These are phyloP conservation scores for Icerya purchasi DNA, from an alignment of 2,888 invertebrate genomes.

Conservation along the genomic window DNA sequence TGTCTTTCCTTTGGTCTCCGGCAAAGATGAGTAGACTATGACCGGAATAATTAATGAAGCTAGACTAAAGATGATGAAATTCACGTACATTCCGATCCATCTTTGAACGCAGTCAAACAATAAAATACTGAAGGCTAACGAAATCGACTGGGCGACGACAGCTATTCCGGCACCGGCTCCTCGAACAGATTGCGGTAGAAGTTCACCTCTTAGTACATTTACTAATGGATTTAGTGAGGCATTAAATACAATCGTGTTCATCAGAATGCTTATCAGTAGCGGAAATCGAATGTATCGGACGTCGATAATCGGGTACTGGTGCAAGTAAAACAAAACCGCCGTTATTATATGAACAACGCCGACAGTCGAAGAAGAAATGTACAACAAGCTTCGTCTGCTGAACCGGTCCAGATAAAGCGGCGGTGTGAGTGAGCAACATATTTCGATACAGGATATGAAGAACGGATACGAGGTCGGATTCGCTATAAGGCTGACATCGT, in stretches of 20 bases:
- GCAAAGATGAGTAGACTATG: constrained; percentile 3
- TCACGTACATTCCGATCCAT: constrained; percentile 4
- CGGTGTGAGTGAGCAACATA: neutral
- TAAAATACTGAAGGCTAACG: constrained; percentile 7
- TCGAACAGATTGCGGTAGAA: constrained; percentile 9
- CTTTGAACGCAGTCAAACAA: constrained; percentile 5
- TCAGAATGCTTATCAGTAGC: constrained; percentile 3
- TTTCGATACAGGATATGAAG: neutral
- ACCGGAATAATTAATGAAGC: neutral
- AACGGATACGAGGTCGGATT: neutral
- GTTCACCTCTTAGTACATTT: constrained; percentile 6
- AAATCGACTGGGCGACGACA: constrained; percentile 7
- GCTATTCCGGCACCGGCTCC: constrained; percentile 10
- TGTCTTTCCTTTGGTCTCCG: constrained; percentile 9
- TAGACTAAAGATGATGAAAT: constrained; percentile 8
- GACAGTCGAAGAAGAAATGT: neutral
- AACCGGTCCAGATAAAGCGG: constrained; percentile 5
- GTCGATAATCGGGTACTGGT: neutral
- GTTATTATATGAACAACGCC: constrained; percentile 4
- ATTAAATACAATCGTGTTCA: constrained; percentile 4
- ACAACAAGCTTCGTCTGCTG: constrained; percentile 3
- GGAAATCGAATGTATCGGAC: neutral
- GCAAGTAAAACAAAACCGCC: constrained; percentile 2
- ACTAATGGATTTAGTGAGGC: constrained; percentile 7
- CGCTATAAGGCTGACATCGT: neutral